These are phyloP conservation scores for Cremastinae sp. DNA, from an alignment of 2,888 invertebrate species.

Conservation along the genomic window DNA sequence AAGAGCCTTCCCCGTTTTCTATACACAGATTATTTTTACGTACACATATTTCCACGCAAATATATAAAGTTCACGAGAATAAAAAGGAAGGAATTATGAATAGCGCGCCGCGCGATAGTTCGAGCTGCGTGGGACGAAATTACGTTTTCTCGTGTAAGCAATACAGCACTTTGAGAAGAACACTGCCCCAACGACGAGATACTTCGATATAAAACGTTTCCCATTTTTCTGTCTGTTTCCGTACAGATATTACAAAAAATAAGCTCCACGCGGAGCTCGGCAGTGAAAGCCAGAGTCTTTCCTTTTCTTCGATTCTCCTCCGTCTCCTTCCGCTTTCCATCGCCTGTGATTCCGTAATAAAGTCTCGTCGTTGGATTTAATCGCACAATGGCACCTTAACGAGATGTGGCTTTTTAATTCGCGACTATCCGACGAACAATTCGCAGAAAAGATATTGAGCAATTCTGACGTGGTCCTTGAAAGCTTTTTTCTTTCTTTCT, in stretches of 20 bases:
- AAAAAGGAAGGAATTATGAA: constrained; percentile 72
- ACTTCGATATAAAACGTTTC: constrained; percentile 30
- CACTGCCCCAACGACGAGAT: constrained; percentile 29
- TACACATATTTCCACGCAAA: neutral
- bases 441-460: constrained; percentile 31
- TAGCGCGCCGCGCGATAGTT: constrained; percentile 46
- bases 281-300: constrained; percentile 22
- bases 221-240: neutral
- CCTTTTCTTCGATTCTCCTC: neutral
- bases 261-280: neutral
- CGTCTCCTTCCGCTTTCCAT: constrained; percentile 13
- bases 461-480: constrained; percentile 35
- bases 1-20: constrained; percentile 64
- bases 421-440: constrained; percentile 28
- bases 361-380: constrained; percentile 29
- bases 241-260: too few species aligned
- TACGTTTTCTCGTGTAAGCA: constrained; percentile 64
- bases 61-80: constrained; percentile 61
- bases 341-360: constrained; percentile 13
- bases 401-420: constrained; percentile 42
- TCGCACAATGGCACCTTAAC: constrained; percentile 53
- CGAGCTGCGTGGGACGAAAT: constrained; percentile 68
- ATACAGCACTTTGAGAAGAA: constrained; percentile 22
- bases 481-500: neutral
- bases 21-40: constrained; percentile 5